These are phyloP conservation scores for Hypercompe scribonia DNA, from an alignment of 2,888 invertebrate genomes.

Conservation along the genomic window DNA sequence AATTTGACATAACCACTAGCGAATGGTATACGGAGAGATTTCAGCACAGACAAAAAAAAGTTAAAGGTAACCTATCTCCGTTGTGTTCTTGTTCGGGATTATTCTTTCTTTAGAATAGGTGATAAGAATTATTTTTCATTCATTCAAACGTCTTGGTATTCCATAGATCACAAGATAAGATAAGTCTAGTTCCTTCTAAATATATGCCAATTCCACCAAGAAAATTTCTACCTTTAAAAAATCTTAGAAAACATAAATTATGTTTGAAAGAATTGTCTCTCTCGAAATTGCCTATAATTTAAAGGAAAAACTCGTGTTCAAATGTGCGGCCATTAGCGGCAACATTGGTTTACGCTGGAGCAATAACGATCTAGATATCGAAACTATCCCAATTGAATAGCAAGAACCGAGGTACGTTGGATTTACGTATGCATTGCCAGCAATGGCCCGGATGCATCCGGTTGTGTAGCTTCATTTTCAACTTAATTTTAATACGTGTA, in stretches of 20 bases:
- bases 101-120: not conserved
- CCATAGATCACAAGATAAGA: not conserved
- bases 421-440: constrained; percentile 50
- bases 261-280: constrained; percentile 18
- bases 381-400: constrained; percentile 67
- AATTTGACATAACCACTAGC: too few relatives aligned
- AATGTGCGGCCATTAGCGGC: constrained; percentile 70
- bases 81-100: not conserved
- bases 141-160: not conserved
- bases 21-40: too few relatives aligned
- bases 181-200: not conserved
- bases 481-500: constrained; percentile 3
- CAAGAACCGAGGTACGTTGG: constrained; percentile 44
- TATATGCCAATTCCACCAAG: not conserved
- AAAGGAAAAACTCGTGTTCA: constrained; percentile 60
- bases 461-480: constrained; percentile 28
- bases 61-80: not conserved
- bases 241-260: constrained; percentile 17
- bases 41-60: too few relatives aligned
- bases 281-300: constrained; percentile 49
- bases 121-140: not conserved
- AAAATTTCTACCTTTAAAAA: constrained; percentile 7
- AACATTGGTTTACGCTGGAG: constrained; percentile 66
- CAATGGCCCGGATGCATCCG: constrained; percentile 49
- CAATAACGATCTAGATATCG: constrained; percentile 68